These are phyloP conservation scores for Mya arenaria DNA, from an alignment of 1,140 invertebrate genomes.

Conservation along the genomic window DNA sequence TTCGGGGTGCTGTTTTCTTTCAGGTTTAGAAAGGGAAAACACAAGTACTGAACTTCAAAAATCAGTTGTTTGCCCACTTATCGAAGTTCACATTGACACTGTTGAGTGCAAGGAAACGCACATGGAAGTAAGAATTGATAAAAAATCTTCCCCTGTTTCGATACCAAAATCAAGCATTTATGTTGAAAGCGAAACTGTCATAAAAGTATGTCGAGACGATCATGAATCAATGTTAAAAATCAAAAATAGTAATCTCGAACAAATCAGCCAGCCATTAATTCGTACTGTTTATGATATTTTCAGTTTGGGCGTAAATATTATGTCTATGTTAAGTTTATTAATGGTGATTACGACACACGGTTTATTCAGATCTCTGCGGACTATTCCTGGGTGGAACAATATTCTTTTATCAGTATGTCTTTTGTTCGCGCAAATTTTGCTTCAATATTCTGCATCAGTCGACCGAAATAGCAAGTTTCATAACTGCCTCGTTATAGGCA, in stretches of 20 bases:
- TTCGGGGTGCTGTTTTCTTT: background rate
- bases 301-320: constrained; percentile 45
- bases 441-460: constrained; percentile 34
- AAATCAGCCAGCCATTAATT: no score
- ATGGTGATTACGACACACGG: constrained; percentile 65
- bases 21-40: background rate
- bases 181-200: background rate
- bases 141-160: background rate
- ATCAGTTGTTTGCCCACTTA: background rate
- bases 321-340: constrained; percentile 63
- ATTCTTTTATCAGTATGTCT: constrained; percentile 64
- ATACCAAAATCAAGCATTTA: background rate
- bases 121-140: background rate
- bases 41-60: background rate
- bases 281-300: no score
- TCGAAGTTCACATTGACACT: background rate
- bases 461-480: background rate
- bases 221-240: no score
- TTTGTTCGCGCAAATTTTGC: constrained; percentile 59
- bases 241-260: no score
- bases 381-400: constrained; percentile 67
- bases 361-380: constrained; percentile 61
- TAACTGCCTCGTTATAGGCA: constrained; percentile 38
- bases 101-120: background rate
- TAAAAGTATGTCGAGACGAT: background rate